These are phyloP conservation scores for Propithecus coquereli DNA, from an alignment of 2,113 vertebrate species.

Conservation along the genomic window DNA sequence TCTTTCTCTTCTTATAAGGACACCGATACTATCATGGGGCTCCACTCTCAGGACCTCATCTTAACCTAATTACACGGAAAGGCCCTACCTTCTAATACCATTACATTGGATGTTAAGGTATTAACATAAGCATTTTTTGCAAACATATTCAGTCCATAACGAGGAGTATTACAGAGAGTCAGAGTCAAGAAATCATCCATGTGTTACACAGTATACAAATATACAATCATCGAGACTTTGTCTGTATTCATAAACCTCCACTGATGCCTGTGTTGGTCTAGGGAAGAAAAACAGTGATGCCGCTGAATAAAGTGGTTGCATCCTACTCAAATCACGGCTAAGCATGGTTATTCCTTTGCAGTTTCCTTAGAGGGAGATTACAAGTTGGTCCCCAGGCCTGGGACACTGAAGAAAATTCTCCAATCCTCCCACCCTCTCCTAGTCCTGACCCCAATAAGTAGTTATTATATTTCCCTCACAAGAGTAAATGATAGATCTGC, in stretches of 20 bases:
- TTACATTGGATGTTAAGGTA: background rate
- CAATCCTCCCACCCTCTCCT: background rate
- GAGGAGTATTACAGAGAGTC: accelerated
- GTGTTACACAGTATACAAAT: background rate
- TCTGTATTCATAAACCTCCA: background rate
- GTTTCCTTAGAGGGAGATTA: background rate
- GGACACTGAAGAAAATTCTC: background rate
- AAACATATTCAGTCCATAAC: background rate
- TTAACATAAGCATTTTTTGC: too few species aligned
- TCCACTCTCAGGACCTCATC: background rate
- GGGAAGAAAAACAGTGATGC: background rate
- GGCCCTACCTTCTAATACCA: too few species aligned
- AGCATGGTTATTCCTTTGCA: background rate
- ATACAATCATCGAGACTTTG: accelerated
- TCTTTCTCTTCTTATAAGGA: background rate
- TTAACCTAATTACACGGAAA: background rate
- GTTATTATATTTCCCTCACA: background rate
- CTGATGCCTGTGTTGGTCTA: background rate
- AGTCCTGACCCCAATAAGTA: background rate
- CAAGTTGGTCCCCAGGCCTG: background rate
- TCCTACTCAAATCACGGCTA: background rate
- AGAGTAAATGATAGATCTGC: background rate
- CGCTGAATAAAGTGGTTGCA: background rate
- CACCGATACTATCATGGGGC: accelerated
- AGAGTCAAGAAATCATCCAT: background rate